These are phyloP conservation scores for Meriones unguiculatus DNA, from an alignment of 2,113 vertebrate species.

Conservation along the genomic window DNA sequence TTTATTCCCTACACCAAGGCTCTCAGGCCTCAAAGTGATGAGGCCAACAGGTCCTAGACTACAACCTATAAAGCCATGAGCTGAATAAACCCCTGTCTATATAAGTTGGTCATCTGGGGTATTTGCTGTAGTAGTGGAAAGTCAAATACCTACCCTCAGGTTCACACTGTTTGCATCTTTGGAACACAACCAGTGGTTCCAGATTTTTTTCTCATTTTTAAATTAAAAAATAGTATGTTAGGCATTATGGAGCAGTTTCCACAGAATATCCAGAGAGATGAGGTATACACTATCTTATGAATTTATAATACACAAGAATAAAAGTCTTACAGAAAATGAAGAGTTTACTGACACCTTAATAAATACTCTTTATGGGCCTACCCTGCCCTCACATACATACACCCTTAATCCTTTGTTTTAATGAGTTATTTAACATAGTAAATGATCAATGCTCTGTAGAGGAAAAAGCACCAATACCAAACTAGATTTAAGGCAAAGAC, in stretches of 20 bases:
- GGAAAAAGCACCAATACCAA: not conserved
- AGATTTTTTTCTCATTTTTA: not conserved
- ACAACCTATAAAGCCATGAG: not conserved
- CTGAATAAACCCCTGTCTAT: not conserved
- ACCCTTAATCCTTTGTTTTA: not conserved
- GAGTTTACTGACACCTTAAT: not conserved
- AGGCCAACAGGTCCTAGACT: not conserved
- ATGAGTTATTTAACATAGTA: not conserved
- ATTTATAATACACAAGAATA: not conserved
- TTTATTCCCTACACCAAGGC: too few species aligned
- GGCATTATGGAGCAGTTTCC: not conserved
- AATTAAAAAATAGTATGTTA: not conserved
- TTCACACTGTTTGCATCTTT: not conserved
- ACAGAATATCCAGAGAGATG: not conserved
- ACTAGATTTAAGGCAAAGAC: not conserved
- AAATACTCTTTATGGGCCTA: not conserved
- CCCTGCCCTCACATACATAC: not conserved
- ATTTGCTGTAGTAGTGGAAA: not conserved
- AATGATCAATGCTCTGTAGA: not conserved
- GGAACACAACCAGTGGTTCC: not conserved
- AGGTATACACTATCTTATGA: not conserved
- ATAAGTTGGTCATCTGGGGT: not conserved
- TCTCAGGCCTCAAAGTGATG: not conserved
- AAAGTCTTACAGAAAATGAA: not conserved
- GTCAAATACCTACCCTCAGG: not conserved